Conservation (phyloP, 2,888 invertebrate species). For the Melangyna quadrimaculata region DNA sequence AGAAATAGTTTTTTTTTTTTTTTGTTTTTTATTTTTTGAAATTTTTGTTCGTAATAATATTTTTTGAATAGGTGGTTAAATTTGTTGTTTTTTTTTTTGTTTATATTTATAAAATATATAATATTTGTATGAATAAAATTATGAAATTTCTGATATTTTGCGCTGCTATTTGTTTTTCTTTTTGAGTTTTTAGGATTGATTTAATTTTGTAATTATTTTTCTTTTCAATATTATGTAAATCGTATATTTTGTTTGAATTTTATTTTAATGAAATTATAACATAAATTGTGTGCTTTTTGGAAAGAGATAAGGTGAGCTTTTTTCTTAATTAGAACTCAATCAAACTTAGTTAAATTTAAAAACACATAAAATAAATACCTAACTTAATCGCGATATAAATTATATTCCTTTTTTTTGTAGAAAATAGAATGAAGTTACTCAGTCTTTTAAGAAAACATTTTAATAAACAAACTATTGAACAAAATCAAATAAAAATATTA, state of each 20-base stretch:
- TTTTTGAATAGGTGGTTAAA: conserved; percentile 53
- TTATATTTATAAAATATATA: conserved; percentile 44
- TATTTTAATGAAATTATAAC: not conserved
- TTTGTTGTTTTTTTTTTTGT: conserved; percentile 27
- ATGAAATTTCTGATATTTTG: not conserved
- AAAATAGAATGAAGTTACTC: conserved; percentile 24
- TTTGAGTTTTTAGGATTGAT: not conserved
- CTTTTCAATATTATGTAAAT: not conserved
- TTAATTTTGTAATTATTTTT: not conserved
- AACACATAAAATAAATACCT: not conserved
- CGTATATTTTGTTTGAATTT: not conserved
- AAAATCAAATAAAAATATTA: not conserved
- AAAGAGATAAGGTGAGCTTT: conserved; percentile 44
- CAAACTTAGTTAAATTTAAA: not conserved
- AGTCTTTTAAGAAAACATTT: conserved; percentile 62
- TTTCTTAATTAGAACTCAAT: not conserved
- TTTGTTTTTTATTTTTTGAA: too few relatives aligned
- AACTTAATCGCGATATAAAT: conserved; percentile 3
- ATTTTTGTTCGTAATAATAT: conserved; percentile 23
- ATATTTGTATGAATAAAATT: conserved; percentile 31
- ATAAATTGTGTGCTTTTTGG: conserved; percentile 50
- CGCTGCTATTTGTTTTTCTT: not conserved
- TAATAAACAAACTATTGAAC: not conserved
- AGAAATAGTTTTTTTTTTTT: too few relatives aligned
- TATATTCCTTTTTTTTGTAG: not conserved